Evolutionary conservation across 1,140 invertebrate species (phyloP), one percentile per base, ranked within the genome.

Genomic region (Mamestra configurata): DNA sequence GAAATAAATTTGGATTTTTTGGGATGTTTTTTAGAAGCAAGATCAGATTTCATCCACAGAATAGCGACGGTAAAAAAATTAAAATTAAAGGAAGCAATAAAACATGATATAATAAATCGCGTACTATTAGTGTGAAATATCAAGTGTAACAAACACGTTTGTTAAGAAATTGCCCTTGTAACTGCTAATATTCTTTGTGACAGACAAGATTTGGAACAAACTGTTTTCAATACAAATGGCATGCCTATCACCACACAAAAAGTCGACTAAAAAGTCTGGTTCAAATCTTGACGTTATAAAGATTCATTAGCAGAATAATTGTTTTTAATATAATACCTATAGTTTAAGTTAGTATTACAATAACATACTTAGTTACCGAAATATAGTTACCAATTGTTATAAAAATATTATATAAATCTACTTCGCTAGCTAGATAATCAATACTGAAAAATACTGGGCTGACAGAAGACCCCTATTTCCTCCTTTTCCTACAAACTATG

Each of bases 331-430:
- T 76, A 76, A 76, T 61, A 27, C 55, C 22, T 61, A 61, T 35
- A 46, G 18, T 22, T 75, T 77, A 76, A 59, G 66, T 75, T 79
- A 80, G 77, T 80, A 80, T 80, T 76, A 80, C 51, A 64, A 27
- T 61, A 68, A 57, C 37, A 61, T 76, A n/a, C n/a, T n/a, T n/a
- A 61, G 55, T 76, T 76, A 76, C 72, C 72, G 72, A 61, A 68
- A 79, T 84, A 82, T 73, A 80, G 80, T 79, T 85, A 82, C 81
- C 83, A 81, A 79, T 76, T 76, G 72, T 76, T 76, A 76, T 40
- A 35, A 61, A 76, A 46, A 61, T 61, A 76, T 27, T 57, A 46
- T 76, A 27, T 13, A 46, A 68, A 68, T 61, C 0, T 27, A 73
- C 31, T 22, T 57, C 51, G 35, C 20, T 40, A 20, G 53, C 18